Base-by-base conservation (phyloP, 2,113 vertebrate species). In the Podilymbus podiceps region DNA sequence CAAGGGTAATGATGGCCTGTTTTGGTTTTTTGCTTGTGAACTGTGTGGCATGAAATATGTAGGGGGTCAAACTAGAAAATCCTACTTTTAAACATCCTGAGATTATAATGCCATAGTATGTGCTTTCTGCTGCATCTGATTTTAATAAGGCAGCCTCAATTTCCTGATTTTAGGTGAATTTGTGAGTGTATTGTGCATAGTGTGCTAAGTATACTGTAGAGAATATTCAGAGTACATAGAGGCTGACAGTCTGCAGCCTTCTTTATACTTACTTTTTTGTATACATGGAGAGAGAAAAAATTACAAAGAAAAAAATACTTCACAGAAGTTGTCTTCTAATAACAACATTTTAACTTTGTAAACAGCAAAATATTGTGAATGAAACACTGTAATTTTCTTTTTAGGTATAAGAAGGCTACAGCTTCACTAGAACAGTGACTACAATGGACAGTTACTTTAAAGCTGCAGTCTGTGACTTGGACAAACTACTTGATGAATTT, bases 381-480 rank as follows among this genome's bases (percentile, higher is more conserved):
- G 17, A 95, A 89, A 67, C 4, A 8, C 53, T 63, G 6, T 86
- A 19, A 59, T 94, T 93, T 92, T 94, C 88, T 94, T 89, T 95
- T 14, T 77, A 98, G 98, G 92, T 73, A 93, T 90, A 82, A 66
- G 91, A 93, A 85, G 84, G 76, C 88, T 97, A 63, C 96, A 91
- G 73, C 80, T 46, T 94, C 59, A 47, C 31, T 81, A 52, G 52
- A 90, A 58, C 90, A 88, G 63, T 58, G 93, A 85, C 74, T 97
- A 99, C 97, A 96, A 99, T 99, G 99, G 99, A 99, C 93, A 99
- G 97, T 98, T 99, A 99, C 96, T 99, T 99, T 96, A 99, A 99
- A 98, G 99, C 99, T 93, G 99, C 99, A 69, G 99, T 99, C 77
- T 99, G 98, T 97, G 99, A 99, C 96, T 96, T 99, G 97, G 99